Base-by-base conservation (phyloP, 2,797 vertebrate genomes). In the Clarias pachynema region DNA sequence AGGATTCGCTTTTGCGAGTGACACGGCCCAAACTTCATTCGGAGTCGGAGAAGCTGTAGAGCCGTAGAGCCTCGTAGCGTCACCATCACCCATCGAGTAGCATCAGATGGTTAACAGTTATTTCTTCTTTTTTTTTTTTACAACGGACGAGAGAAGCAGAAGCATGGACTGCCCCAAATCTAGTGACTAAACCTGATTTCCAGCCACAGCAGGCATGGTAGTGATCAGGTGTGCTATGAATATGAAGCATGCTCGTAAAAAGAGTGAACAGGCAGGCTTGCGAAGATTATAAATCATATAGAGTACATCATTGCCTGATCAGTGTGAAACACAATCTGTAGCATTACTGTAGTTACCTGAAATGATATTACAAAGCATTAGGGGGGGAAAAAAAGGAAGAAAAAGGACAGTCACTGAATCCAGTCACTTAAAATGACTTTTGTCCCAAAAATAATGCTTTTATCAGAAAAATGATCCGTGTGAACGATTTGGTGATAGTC, bases 361-460 rank as follows among this genome's bases (percentile, higher is more conserved):
- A 89, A 88, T 86, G 89, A 89, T 91, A 79, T 84, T 49, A 37
- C 82, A 91, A 80, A 68, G 86, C 82, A 86, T 91, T 92, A 91
- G 24, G 88, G 88, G 79, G 81, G 63, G 62, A 74, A 56, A 62
- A 79, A 79, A 82, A 83, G 87, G 77, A 89, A 49, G 44, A 92
- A 91, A 91, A 91, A 92, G 91, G 86, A 90, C 73, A 88, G 91
- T 87, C 91, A 91, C 93, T 91, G 90, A 92, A 94, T 95, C 92
- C 79, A 49, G 79, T 80, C 62, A 66, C 92, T 94, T 91, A 89
- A 91, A 95, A 92, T 92, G 91, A 91, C 95, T 94, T 95, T 94
- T 93, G 93, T 95, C 94, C 92, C 91, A 89, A 93, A 96, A 96
- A 96, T 93, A 95, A 95, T 93, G 94, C 95, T 96, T 94, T 96